phyloP scores from a whole-genome alignment of 2,888 invertebrate genomes.

The Crioceris asparagi region DNA sequence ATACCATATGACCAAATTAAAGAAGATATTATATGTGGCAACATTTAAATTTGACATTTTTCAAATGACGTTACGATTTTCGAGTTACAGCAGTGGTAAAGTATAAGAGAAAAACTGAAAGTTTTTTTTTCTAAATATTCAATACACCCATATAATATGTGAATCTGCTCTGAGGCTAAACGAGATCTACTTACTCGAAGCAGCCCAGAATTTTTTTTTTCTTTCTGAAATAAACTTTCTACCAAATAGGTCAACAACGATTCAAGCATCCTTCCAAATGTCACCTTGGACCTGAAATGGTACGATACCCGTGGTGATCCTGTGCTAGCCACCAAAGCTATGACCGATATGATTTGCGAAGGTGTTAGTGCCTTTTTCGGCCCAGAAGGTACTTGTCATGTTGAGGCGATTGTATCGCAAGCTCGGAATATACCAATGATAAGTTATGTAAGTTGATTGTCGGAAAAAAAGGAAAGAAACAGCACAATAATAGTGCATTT shows the following conservation, averaged over 20 bases:
- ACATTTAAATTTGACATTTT: no score
- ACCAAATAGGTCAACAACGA: conserved; percentile 73
- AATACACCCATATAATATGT: no score
- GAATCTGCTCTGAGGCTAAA: no score
- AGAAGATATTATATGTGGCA: no score
- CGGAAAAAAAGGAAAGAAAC: background rate
- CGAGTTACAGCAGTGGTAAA: no score
- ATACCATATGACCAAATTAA: no score
- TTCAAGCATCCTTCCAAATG: conserved; percentile 58
- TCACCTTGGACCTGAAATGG: conserved; percentile 63
- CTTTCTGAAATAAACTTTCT: no score
- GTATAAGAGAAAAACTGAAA: no score
- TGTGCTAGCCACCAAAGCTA: conserved; percentile 66
- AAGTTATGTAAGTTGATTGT: conserved; percentile 72
- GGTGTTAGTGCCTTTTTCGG: conserved; percentile 90
- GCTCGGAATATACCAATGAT: conserved; percentile 94
- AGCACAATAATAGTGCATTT: background rate
- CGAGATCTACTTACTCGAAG: no score
- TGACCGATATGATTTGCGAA: conserved; percentile 85
- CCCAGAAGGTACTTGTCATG: conserved; percentile 86
- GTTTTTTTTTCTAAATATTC: no score
- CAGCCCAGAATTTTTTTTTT: no score
- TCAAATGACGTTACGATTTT: no score
- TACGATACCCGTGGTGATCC: conserved; percentile 80
- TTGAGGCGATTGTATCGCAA: conserved; percentile 91